phyloP scores from a whole-genome alignment of 2,113 vertebrate genomes.

The Ameiurus melas region DNA sequence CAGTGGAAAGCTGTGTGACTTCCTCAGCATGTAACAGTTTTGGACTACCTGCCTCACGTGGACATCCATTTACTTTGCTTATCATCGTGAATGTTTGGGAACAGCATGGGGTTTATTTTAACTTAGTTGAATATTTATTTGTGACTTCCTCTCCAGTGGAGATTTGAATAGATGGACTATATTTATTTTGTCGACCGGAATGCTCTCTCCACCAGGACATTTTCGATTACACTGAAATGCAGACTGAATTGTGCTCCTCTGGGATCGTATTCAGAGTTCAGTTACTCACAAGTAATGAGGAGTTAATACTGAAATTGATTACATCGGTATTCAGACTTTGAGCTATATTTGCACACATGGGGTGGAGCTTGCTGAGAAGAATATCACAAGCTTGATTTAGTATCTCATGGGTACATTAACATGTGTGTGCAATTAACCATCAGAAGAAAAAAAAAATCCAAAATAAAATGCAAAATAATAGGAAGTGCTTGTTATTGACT shows the following conservation, averaged over 20 bases:
- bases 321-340: not conserved
- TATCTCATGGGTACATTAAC: not conserved
- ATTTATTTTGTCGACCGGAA: not conserved
- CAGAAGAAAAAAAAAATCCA: not conserved
- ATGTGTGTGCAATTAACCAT: not conserved
- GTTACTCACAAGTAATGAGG: not conserved
- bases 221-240: not conserved
- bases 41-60: not conserved
- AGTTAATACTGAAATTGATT: not conserved
- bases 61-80: not conserved
- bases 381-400: not conserved
- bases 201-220: not conserved
- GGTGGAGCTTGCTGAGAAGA: not conserved
- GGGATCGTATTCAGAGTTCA: not conserved
- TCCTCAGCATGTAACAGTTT: not conserved
- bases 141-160: constrained; percentile 1
- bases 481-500: not conserved
- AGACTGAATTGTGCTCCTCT: not conserved
- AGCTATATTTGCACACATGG: not conserved
- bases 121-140: not conserved
- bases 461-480: not conserved
- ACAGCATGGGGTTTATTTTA: not conserved
- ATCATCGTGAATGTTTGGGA: not conserved
- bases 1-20: not conserved
- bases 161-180: not conserved